Evolutionary conservation across 2,797 vertebrate genomes (phyloP), one percentile per base, ranked within the genome.

Genomic region (Etheostoma nigrum): DNA sequence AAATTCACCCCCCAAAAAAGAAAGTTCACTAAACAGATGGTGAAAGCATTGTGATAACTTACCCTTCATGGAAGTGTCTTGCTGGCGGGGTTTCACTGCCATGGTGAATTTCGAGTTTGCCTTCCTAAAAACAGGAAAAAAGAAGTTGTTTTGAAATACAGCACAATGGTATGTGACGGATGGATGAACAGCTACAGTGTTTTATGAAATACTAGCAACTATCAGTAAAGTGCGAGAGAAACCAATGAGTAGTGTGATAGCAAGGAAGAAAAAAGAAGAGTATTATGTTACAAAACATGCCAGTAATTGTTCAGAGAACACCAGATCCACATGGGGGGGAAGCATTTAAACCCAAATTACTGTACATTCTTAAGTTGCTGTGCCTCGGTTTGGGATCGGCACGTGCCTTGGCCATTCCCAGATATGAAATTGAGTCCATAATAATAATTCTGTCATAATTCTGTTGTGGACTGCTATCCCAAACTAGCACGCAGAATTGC

Each of bases 401-500:
- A 64, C 60, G 76, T 52, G 60, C 75, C 72, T 88, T 73, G 66
- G 79, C 67, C 71, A 64, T 72, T 79, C 63, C 72, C 70, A 81
- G 66, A 86, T 74, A 81, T 65, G 42, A 78, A 84, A 84, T 84
- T 53, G 80, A 80, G 78, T 72, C 69, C 74, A 60, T 70, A 77
- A 74, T 76, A 79, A 86, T 67, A 74, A 86, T 30, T 30, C 55
- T 77, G 55, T 58, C 51, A 47, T 59, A 63, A 77, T 16, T 84
- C 73, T 73, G 65, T 67, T 60, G 85, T 48, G 54, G 74, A 84
- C 65, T 62, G 70, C 74, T 79, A 15, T 83, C 66, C 72, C 70
- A 59, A 83, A 78, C 61, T 59, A 71, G 49, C 57, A 81, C 62
- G 23, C 85, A 85, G 85, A 84, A 95, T 89, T 93, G 90, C 94